A percentile compares a stretch with the other conserved stretches of the same genome.
Conservation (phyloP, 1,140 invertebrate genomes). For the Globodera rostochiensis region DNA sequence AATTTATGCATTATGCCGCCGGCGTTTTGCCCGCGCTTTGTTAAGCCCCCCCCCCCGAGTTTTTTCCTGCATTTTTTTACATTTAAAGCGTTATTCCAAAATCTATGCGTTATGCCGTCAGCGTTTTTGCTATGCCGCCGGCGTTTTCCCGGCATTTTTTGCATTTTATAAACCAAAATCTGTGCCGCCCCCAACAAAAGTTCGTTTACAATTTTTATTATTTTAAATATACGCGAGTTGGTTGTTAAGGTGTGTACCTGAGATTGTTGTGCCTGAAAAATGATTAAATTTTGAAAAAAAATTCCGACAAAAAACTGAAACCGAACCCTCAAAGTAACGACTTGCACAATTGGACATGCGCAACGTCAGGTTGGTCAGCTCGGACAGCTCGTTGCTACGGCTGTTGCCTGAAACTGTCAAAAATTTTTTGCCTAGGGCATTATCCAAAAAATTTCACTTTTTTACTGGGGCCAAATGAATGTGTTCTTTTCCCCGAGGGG, state of each 20-base stretch:
- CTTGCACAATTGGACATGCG: slow-evolving; percentile 21
- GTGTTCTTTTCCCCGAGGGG: too few relatives aligned
- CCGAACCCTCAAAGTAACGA: slow-evolving; percentile 17
- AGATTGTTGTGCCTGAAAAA: slow-evolving; percentile 14
- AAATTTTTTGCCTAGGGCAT: neutral
- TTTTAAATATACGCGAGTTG: slow-evolving; percentile 16
- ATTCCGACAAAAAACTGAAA: slow-evolving; percentile 48
- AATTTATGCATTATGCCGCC: too few relatives aligned
- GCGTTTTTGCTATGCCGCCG: slow-evolving; percentile 4
- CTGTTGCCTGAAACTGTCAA: slow-evolving; percentile 20
- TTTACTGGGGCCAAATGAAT: too few relatives aligned
- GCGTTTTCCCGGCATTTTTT: too few relatives aligned
- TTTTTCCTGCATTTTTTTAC: too few relatives aligned
- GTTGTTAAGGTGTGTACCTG: neutral
- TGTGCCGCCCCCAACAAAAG: too few relatives aligned
- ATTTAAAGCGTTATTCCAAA: too few relatives aligned
- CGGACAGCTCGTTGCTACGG: slow-evolving; percentile 27
- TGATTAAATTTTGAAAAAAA: neutral
- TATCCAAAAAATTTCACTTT: neutral
- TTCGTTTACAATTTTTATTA: too few relatives aligned
- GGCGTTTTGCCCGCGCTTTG: too few relatives aligned
- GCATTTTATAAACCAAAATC: neutral
- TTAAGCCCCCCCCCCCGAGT: too few relatives aligned
- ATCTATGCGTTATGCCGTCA: slow-evolving; percentile 5
- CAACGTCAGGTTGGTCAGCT: slow-evolving; percentile 18